These are phyloP conservation scores for Exaiptasia diaphana DNA, from an alignment of 64 coral and sea anemone species.

Conservation along the genomic window DNA sequence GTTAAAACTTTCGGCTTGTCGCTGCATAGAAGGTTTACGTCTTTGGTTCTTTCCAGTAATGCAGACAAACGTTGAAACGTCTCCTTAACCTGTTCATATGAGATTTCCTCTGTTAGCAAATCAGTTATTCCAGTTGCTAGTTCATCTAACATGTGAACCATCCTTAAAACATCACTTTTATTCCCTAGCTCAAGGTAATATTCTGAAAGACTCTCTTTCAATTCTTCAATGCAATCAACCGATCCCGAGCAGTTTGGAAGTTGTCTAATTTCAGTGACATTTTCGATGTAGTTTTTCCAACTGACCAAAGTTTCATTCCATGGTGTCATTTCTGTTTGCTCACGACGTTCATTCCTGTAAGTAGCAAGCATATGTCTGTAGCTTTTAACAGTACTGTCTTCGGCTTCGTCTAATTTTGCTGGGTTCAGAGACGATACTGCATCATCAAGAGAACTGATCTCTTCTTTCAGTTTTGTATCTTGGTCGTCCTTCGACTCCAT, in stretches of 20 bases:
- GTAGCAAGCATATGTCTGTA: background rate
- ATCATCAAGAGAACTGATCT: background rate
- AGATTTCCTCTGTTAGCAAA: background rate
- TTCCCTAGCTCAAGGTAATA: background rate
- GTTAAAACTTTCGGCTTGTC: background rate
- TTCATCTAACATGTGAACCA: background rate
- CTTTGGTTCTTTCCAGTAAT: background rate
- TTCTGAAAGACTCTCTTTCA: conserved; percentile 3
- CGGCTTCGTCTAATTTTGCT: background rate
- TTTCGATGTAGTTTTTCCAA: conserved; percentile 35
- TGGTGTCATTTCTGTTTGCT: background rate
- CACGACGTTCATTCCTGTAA: background rate
- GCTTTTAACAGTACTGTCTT: background rate
- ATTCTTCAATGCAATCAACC: conserved; percentile 13
- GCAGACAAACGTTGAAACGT: background rate
- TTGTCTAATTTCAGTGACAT: background rate
- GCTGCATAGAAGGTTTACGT: conserved; percentile 11
- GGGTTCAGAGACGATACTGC: no score
- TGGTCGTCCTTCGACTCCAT: background rate
- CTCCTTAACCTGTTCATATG: background rate
- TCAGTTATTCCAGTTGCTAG: background rate
- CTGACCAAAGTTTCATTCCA: conserved; percentile 41
- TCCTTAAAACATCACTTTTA: background rate
- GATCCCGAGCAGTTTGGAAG: conserved; percentile 10
- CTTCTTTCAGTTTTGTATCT: background rate